Evolutionary conservation across 2,888 invertebrate species (phyloP).

Genomic region (Calameuta filiformis): DNA sequence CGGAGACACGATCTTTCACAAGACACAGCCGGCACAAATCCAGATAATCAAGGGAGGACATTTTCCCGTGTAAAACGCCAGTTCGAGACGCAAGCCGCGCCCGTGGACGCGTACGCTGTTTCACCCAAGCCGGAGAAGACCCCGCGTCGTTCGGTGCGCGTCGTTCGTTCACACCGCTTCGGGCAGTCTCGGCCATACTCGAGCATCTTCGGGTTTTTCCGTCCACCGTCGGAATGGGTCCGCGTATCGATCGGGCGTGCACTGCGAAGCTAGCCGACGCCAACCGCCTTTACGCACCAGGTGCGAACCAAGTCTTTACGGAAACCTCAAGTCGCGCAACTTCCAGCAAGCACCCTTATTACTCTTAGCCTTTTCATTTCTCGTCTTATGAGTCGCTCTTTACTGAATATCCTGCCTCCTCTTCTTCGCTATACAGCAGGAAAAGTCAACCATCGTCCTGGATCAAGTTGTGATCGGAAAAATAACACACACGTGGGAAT

Average conservation of each 20-base stretch:
- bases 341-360: neutral
- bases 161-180: slow-evolving; percentile 32
- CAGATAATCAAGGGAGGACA: slow-evolving; percentile 63
- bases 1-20: slow-evolving; percentile 71
- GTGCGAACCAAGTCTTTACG: neutral
- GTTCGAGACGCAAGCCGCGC: slow-evolving; percentile 57
- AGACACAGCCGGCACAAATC: slow-evolving; percentile 66
- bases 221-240: slow-evolving; percentile 17
- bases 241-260: slow-evolving; percentile 38
- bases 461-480: neutral
- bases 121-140: slow-evolving; percentile 42
- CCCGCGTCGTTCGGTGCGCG: slow-evolving; percentile 41
- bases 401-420: neutral
- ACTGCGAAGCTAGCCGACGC: neutral
- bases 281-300: slow-evolving; percentile 22
- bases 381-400: neutral
- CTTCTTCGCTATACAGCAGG: neutral
- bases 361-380: neutral
- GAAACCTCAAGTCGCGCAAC: neutral
- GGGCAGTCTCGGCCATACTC: slow-evolving; percentile 1
- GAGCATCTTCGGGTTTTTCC: slow-evolving; percentile 25
- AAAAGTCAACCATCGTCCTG: neutral
- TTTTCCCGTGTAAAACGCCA: slow-evolving; percentile 56
- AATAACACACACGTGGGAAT: neutral
- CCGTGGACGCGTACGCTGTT: slow-evolving; percentile 55